Evolutionary conservation across 2,888 invertebrate species (phyloP).

Genomic region (Cryptus viduatorius): DNA sequence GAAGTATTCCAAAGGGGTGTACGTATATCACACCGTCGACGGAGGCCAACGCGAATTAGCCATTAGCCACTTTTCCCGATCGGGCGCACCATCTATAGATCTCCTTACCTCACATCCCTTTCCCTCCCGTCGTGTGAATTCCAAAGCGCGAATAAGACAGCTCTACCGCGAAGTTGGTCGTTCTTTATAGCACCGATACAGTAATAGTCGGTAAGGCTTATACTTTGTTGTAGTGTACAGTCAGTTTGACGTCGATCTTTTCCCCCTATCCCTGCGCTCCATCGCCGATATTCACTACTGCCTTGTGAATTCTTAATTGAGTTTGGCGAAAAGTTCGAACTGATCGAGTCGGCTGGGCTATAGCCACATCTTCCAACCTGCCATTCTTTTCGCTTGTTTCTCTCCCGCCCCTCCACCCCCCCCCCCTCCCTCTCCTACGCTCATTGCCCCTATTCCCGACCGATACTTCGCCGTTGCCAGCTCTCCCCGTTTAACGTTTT

Average conservation of each 20-base stretch:
- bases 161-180: conserved; percentile 12
- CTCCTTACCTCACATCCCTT: too few species aligned
- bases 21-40: not conserved
- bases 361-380: conserved; percentile 51
- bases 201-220: conserved; percentile 7
- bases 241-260: conserved; percentile 36
- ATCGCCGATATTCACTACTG: conserved; percentile 22
- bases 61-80: conserved; percentile 29
- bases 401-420: conserved; percentile 11
- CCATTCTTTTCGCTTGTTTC: conserved; percentile 49
- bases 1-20: not conserved
- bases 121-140: not conserved
- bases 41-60: conserved; percentile 18
- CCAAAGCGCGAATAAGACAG: conserved; percentile 7
- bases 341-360: conserved; percentile 54
- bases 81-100: not conserved
- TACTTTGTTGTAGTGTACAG: conserved; percentile 7
- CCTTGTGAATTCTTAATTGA: conserved; percentile 65
- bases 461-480: conserved; percentile 23
- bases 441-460: conserved; percentile 48
- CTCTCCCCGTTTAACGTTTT: conserved; percentile 21
- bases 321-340: conserved; percentile 58
- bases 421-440: not conserved
- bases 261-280: conserved; percentile 3
- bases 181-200: conserved; percentile 14